Base-by-base conservation (phyloP, 2,113 vertebrate species). In the Sterna hirundo region DNA sequence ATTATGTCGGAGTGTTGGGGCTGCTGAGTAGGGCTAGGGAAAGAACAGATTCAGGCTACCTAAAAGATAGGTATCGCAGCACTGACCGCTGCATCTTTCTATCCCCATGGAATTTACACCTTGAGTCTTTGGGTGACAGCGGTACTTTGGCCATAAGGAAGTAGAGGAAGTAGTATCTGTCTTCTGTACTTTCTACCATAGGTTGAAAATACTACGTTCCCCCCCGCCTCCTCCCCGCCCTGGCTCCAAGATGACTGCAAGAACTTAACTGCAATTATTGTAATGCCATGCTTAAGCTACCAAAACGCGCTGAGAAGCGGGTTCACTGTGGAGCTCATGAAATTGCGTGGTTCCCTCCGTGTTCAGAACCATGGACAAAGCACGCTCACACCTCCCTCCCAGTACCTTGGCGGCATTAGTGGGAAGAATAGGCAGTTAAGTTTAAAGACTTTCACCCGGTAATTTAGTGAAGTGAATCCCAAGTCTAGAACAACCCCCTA, bases 391-490 rank as follows among this genome's bases (percentile, higher is more conserved):
- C 40, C 38, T 30, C 61, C 47, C 32, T 44, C 6, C 40, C 36
- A 4, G 21, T 2, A 26, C n/a, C 16, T 15, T 9, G 6, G 15
- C 5, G 10, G 7, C 6, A 10, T 4, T 22, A 4, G 22, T 9
- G 11, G 22, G 6, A 74, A n/a, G n/a, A 68, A 30, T 2, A 55
- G 13, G 16, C 30, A 26, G 11, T 30, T 34, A 12, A 17, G 3
- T n/a, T 42, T 25, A 26, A 26, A 78, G 32, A 9, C 27, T 61
- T 78, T 68, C 40, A n/a, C 13, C 27, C 18, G 25, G n/a, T 55
- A 49, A 60, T 51, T 57, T 25, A 70, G 32, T 29, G 30, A 49
- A 15, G 10, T 36, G 36, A 44, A 26, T 18, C 6, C 16, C 21
- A n/a, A 58, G 21, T n/a, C 44, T 65, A 52, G 49, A 70, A 71